Evolutionary conservation across 2,888 invertebrate species (phyloP).

Genomic region (Mylabris sibirica): DNA sequence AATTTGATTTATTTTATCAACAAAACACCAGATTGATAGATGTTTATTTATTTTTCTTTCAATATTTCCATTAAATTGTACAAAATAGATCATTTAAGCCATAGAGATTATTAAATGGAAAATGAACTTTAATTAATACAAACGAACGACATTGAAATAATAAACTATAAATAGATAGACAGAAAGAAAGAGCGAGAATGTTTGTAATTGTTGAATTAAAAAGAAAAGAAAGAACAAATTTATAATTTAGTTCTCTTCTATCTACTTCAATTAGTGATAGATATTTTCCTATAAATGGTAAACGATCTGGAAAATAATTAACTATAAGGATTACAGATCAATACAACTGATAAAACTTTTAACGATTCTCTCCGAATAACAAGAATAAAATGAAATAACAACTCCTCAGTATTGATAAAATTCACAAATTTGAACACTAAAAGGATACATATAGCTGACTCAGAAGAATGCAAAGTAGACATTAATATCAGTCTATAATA

Average conservation of each 20-base stretch:
- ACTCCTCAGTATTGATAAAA: too few relatives aligned
- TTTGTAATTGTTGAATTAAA: neutral
- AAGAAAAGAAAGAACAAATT: neutral
- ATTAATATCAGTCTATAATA: too few relatives aligned
- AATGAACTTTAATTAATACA: neutral
- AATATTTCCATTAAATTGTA: neutral
- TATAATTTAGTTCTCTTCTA: neutral
- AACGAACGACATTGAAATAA: neutral
- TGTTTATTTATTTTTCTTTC: neutral
- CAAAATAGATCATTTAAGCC: neutral
- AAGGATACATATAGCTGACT: too few relatives aligned
- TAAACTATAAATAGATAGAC: neutral
- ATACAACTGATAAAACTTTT: constrained; percentile 4
- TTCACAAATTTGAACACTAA: too few relatives aligned
- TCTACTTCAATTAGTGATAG: constrained; percentile 17
- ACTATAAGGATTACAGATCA: neutral
- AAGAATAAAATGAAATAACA: too few relatives aligned
- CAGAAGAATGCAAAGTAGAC: too few relatives aligned
- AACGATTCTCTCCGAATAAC: neutral
- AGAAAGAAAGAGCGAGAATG: neutral
- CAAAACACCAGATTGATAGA: constrained; percentile 22
- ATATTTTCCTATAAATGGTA: neutral
- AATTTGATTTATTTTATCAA: constrained; percentile 14
- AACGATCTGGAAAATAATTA: neutral
- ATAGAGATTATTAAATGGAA: neutral